Percentiles rank a stretch among this genome's conserved stretches.
Evolutionary conservation across 2,113 vertebrate species (phyloP).

Genomic region (Gymnobelideus leadbeateri): DNA sequence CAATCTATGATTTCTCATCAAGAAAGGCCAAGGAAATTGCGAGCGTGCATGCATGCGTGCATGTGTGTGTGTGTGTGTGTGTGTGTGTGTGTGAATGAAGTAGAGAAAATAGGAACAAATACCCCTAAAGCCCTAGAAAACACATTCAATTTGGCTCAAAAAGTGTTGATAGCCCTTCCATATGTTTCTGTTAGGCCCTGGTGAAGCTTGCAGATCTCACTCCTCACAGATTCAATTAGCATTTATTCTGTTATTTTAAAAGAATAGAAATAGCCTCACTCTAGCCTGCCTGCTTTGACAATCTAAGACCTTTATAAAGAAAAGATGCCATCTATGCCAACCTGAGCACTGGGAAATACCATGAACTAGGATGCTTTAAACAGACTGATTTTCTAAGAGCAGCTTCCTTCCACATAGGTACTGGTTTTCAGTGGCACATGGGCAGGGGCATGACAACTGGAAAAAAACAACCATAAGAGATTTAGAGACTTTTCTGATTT

Average conservation of each 20-base stretch:
- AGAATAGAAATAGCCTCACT: background rate
- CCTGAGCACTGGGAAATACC: background rate
- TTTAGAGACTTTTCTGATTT: background rate
- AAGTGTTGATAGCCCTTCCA: background rate
- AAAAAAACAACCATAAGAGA: background rate
- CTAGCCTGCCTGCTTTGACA: background rate
- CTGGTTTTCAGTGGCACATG: background rate
- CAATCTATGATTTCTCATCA: conserved; percentile 71
- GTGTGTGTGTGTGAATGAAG: too few relatives aligned
- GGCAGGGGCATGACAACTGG: background rate
- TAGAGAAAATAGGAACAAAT: background rate
- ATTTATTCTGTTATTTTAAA: background rate
- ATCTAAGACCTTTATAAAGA: background rate
- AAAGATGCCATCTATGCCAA: background rate
- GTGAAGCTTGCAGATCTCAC: background rate
- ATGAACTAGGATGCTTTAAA: background rate
- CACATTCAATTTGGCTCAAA: background rate
- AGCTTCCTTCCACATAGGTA: background rate
- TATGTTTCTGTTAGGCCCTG: background rate
- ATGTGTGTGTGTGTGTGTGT: background rate
- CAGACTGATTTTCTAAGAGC: background rate
- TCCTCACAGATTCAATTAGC: background rate
- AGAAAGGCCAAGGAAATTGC: conserved; percentile 60
- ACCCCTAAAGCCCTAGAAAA: background rate
- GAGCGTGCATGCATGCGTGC: background rate